Percentiles rank a stretch among this genome's conserved stretches.
Evolutionary conservation across 2,888 invertebrate genomes (phyloP).

Genomic region (Macrosiphum euphorbiae): DNA sequence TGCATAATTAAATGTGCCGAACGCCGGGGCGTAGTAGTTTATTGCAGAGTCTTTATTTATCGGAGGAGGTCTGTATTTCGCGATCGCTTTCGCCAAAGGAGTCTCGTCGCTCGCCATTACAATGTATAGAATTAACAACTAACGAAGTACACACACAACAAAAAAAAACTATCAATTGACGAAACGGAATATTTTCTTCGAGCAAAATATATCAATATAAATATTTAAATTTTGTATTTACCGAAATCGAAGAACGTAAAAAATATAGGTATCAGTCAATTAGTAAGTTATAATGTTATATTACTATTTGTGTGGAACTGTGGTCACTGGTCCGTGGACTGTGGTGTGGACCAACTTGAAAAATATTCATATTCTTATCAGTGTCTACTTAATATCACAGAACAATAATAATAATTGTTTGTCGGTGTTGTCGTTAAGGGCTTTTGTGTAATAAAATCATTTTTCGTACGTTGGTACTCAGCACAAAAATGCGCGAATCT

Average conservation of each 20-base stretch:
- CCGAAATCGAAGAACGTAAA: neutral
- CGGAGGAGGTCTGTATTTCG: conserved; percentile 29
- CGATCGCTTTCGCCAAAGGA: neutral
- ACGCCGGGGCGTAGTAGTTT: conserved; percentile 80
- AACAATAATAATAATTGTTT: neutral
- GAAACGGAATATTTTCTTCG: neutral
- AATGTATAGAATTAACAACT: neutral
- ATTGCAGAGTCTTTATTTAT: conserved; percentile 13
- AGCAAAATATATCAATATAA: neutral
- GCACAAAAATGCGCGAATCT: conserved; percentile 4
- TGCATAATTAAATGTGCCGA: conserved; percentile 83
- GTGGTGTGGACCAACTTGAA: neutral
- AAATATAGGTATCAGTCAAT: no score
- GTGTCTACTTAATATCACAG: neutral
- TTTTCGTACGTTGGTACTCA: neutral
- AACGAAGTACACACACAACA: neutral
- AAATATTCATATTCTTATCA: conserved; percentile 21
- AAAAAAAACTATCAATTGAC: neutral
- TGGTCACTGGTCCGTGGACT: neutral
- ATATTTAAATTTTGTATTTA: neutral
- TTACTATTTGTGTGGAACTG: no score
- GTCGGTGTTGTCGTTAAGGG: neutral
- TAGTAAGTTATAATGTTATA: no score
- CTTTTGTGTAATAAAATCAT: neutral
- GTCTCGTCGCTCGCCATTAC: conserved; percentile 13